Evolutionary conservation across 1,140 invertebrate species (phyloP), one percentile per base, ranked within the genome.

Genomic region (Caenorhabditis brenneri): DNA sequence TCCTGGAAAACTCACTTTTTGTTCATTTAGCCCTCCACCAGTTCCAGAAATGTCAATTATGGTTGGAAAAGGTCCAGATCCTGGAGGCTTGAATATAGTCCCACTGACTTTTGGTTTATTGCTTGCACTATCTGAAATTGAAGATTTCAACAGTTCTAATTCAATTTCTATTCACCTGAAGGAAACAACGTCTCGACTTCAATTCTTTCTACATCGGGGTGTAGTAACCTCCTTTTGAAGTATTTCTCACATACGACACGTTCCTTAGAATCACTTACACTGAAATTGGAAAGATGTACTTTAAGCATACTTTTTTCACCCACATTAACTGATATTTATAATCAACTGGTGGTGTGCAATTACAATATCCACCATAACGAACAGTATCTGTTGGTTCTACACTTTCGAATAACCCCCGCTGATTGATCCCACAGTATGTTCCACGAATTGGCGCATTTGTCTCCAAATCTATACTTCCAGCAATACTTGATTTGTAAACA

Each of bases 41-140:
- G 82, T 83, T 29, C 82, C 82, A 49, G 82, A 83, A 48, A 83
- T 83, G 39, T 83, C 82, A 24, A 83, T 80, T 10, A 83, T 60
- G 1, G 69, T 58, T 16, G 82, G 82, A 29, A 79, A 83, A n/a
- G 82, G 82, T 16, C 82, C 82, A 27, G 12, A 16, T 15, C 82
- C 82, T 22, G 65, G 65, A 5, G 65, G 65, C 46, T 74, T 74
- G 65, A 74, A 74, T 6, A 74, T 42, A 12, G 36, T 74, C 19
- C 65, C 65, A 4, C 36, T 74, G 1, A 74, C n/a, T 74, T 74
- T 74, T n/a, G 58, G 31, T 39, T 36, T 65, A 16, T 15, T 15
- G 10, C 31, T 36, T n/a, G 9, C 19, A 9, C 19, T 31, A 51
- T 51, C 58, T 24, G 12, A n/a, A 65, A 65, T 0, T 65, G 19